A percentile compares a stretch with the other conserved stretches of the same genome.
Evolutionary conservation across 2,888 invertebrate genomes (phyloP).

Genomic region (Parnassius glacialis): DNA sequence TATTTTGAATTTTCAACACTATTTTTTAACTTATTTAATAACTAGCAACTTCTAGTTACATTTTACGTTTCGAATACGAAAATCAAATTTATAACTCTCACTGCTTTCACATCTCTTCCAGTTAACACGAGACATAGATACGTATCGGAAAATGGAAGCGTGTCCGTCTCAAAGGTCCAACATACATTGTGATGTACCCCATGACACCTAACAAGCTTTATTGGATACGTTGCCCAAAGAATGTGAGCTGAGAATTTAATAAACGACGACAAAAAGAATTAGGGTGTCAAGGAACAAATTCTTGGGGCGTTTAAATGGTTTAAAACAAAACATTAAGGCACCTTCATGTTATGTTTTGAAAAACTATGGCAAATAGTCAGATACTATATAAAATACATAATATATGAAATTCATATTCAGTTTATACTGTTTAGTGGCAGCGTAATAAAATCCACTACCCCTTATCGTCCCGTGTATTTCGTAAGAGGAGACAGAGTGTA

Average conservation of each 20-base stretch:
- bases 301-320: slow-evolving; percentile 29
- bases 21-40: slow-evolving; percentile 29
- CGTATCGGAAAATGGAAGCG: too few species aligned
- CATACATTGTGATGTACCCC: slow-evolving; percentile 47
- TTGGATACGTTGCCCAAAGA: slow-evolving; percentile 71
- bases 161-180: too few species aligned
- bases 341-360: too few species aligned
- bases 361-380: too few species aligned
- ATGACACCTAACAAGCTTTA: slow-evolving; percentile 71
- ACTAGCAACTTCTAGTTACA: slow-evolving; percentile 68
- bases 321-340: too few species aligned
- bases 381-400: too few species aligned
- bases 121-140: slow-evolving; percentile 45
- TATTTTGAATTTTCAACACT: too few species aligned
- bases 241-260: slow-evolving; percentile 73
- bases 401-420: too few species aligned
- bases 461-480: too few species aligned
- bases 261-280: slow-evolving; percentile 71
- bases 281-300: slow-evolving; percentile 53
- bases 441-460: too few species aligned
- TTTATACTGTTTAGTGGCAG: too few species aligned
- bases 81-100: slow-evolving; percentile 78
- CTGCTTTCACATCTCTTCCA: slow-evolving; percentile 68
- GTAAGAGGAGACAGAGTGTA: too few species aligned
- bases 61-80: slow-evolving; percentile 76